Conservation (phyloP, 2,797 vertebrate genomes). For the Fringilla coelebs region DNA sequence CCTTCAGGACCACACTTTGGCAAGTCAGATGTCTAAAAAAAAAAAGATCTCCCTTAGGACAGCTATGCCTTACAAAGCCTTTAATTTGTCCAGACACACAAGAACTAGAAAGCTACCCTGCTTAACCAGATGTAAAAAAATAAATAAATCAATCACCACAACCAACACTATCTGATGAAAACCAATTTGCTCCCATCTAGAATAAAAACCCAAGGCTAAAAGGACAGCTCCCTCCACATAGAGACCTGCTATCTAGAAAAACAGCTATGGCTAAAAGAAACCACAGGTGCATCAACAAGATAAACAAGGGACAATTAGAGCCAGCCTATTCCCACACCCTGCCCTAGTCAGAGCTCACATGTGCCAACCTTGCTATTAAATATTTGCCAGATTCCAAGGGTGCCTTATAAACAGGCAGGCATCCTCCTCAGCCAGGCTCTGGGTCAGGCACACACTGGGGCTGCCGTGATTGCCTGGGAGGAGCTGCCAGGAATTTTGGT, state of each 20-base stretch:
- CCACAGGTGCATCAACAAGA: slow-evolving; percentile 22
- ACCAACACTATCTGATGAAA: background rate
- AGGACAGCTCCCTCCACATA: background rate
- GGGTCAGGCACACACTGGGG: background rate
- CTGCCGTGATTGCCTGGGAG: background rate
- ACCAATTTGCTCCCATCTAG: background rate
- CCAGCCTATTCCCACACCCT: slow-evolving; percentile 43
- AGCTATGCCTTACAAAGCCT: background rate
- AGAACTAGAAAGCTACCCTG: background rate
- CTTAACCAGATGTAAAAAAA: background rate
- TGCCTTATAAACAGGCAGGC: slow-evolving; percentile 27
- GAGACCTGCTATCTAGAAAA: slow-evolving; percentile 35
- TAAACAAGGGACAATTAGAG: slow-evolving; percentile 62
- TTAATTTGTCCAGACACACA: background rate
- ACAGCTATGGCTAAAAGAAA: slow-evolving; percentile 26
- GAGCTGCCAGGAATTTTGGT: background rate
- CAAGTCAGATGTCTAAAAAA: background rate
- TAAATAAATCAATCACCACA: background rate
- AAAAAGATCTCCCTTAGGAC: background rate
- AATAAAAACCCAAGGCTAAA: background rate
- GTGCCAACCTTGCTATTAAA: slow-evolving; percentile 20
- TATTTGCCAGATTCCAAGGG: slow-evolving; percentile 19
- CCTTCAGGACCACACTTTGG: background rate
- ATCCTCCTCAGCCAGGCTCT: background rate
- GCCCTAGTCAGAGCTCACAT: slow-evolving; percentile 35